These are phyloP conservation scores for Coleophora deauratella DNA, from an alignment of 2,888 invertebrate genomes.

Conservation along the genomic window DNA sequence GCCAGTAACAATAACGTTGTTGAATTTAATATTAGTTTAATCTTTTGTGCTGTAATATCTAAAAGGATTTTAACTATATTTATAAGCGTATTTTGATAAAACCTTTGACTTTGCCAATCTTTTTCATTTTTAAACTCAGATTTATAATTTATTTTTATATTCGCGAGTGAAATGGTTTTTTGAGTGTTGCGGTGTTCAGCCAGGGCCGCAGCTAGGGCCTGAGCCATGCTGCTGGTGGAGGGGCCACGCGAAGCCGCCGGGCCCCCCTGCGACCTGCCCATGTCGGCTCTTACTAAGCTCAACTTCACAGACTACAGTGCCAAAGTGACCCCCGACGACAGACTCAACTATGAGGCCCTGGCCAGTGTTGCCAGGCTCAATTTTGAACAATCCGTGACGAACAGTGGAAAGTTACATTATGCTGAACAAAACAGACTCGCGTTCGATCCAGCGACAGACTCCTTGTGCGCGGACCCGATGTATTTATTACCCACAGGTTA, in stretches of 20 bases:
- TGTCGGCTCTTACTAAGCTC: constrained; percentile 62
- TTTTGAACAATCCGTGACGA: constrained; percentile 54
- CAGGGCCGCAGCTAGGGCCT: constrained; percentile 55
- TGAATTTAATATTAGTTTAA: constrained; percentile 20
- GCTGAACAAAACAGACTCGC: constrained; percentile 52
- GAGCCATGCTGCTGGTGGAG: constrained; percentile 84
- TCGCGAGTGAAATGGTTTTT: constrained; percentile 38
- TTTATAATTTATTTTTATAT: background rate
- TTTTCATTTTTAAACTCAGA: background rate
- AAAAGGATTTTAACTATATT: too few species aligned
- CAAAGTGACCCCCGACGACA: constrained; percentile 46
- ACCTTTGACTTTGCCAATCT: constrained; percentile 3
- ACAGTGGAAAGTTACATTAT: constrained; percentile 47
- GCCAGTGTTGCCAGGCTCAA: constrained; percentile 50
- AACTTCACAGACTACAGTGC: constrained; percentile 68
- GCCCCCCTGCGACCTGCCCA: constrained; percentile 61
- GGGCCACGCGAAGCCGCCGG: constrained; percentile 83
- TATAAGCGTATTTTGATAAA: constrained; percentile 1
- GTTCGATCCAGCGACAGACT: constrained; percentile 51
- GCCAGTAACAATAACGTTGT: constrained; percentile 17
- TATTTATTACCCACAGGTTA: constrained; percentile 55
- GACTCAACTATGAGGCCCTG: constrained; percentile 53
- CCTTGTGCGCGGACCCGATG: constrained; percentile 47
- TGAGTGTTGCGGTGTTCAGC: constrained; percentile 39
- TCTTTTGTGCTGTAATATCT: background rate